These are phyloP conservation scores for Saimiri boliviensis DNA, from an alignment of 2,113 vertebrate genomes.

Conservation along the genomic window DNA sequence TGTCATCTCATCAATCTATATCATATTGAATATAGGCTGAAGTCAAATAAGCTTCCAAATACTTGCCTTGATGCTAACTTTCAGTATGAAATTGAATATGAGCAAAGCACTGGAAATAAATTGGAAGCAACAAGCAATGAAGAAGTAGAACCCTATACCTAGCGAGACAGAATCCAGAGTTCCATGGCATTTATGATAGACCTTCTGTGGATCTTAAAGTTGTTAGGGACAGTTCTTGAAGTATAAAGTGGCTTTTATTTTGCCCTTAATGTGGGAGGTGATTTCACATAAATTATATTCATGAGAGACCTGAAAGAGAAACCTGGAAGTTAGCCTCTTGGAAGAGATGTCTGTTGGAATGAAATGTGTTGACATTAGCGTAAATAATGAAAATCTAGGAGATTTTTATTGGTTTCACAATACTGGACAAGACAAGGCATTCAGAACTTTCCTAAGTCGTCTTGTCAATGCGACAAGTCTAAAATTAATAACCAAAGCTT, in stretches of 20 bases:
- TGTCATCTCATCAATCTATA: neutral
- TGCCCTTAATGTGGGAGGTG: neutral
- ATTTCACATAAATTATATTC: constrained; percentile 19
- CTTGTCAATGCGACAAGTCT: neutral
- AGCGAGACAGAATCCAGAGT: neutral
- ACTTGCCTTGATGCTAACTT: constrained; percentile 14
- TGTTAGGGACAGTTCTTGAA: neutral
- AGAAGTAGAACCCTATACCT: constrained; percentile 6
- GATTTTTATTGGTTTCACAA: constrained; percentile 45
- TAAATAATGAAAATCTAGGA: constrained; percentile 46
- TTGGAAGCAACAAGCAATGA: constrained; percentile 18
- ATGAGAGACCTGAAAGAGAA: constrained; percentile 24
- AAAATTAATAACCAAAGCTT: neutral
- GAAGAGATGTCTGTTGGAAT: neutral
- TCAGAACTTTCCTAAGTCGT: neutral
- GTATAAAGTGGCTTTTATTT: constrained; percentile 12
- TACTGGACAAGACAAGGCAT: neutral
- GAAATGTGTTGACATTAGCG: constrained; percentile 6
- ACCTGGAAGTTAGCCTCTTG: neutral
- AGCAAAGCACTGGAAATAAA: constrained; percentile 24
- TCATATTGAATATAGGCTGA: constrained; percentile 6
- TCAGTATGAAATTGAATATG: constrained; percentile 32
- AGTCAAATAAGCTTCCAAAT: constrained; percentile 35
- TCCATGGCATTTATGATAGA: neutral
- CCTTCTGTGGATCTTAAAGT: neutral